phyloP scores from a whole-genome alignment of 2,113 vertebrate species.

The Noturus placidus region DNA sequence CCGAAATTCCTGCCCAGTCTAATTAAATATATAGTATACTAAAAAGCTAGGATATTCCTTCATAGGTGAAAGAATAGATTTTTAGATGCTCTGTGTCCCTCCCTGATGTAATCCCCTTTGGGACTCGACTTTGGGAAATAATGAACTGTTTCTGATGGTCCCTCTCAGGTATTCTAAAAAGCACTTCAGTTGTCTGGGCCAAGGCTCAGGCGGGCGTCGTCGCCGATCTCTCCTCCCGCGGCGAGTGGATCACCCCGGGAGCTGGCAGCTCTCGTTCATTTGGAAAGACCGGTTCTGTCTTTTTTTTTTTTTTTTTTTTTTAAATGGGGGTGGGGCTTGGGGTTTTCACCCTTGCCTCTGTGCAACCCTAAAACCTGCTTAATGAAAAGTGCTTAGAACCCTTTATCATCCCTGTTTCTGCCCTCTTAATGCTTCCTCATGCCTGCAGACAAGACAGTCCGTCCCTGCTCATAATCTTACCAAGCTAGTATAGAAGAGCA shows the following conservation, averaged over 20 bases:
- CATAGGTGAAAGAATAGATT: background rate
- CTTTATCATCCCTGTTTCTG: slow-evolving; percentile 26
- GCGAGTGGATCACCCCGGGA: slow-evolving; percentile 67
- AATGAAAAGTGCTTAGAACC: background rate
- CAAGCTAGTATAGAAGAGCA: background rate
- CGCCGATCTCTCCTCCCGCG: slow-evolving; percentile 69
- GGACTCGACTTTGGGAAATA: slow-evolving; percentile 32
- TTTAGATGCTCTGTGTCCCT: background rate
- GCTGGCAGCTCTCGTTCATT: slow-evolving; percentile 35
- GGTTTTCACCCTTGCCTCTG: slow-evolving; percentile 4
- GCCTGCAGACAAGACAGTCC: background rate
- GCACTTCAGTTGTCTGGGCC: slow-evolving; percentile 68
- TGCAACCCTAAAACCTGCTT: background rate
- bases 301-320: background rate
- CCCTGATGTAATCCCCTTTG: background rate
- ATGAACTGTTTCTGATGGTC: slow-evolving; percentile 58
- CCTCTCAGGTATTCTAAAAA: slow-evolving; percentile 70
- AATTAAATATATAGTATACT: background rate
- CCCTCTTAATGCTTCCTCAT: slow-evolving; percentile 21
- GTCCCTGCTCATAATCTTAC: background rate
- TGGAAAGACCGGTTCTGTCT: slow-evolving; percentile 40
- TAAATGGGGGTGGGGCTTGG: background rate
- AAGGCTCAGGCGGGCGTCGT: slow-evolving; percentile 57
- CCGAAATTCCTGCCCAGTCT: background rate
- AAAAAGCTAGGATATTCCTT: background rate